A percentile compares a stretch with the other conserved stretches of the same genome.
Conservation (phyloP, 2,888 invertebrate genomes). For the Coecobrya sp. region DNA sequence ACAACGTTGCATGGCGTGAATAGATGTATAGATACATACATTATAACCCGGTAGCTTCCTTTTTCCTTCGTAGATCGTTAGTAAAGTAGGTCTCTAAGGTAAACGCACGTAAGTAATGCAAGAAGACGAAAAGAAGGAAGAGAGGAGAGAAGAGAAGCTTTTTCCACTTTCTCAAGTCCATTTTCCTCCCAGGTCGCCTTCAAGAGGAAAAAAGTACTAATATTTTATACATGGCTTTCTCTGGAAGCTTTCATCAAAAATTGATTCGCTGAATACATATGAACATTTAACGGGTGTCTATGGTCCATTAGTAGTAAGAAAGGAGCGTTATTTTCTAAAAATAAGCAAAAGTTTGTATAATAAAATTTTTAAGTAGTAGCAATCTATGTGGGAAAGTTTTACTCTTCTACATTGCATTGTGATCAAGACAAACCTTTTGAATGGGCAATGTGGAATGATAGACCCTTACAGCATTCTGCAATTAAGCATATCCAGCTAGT, state of each 20-base stretch:
- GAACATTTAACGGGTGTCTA: neutral
- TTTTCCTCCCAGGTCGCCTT: neutral
- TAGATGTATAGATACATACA: neutral
- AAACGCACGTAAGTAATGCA: slow-evolving; percentile 22
- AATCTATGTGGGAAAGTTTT: neutral
- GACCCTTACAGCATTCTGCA: neutral
- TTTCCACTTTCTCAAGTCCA: neutral
- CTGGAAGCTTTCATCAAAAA: slow-evolving; percentile 63
- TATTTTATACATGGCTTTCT: slow-evolving; percentile 46
- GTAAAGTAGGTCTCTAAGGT: slow-evolving; percentile 68
- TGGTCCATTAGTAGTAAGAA: slow-evolving; percentile 1
- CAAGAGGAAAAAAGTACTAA: slow-evolving; percentile 31
- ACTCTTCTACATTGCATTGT: neutral
- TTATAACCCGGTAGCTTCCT: slow-evolving; percentile 32
- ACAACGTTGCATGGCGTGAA: neutral
- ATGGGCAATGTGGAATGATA: neutral
- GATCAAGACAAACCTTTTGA: neutral
- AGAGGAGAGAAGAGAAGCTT: slow-evolving; percentile 10
- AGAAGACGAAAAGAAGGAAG: neutral
- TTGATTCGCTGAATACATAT: slow-evolving; percentile 40
- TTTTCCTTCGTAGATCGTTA: neutral
- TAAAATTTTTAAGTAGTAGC: neutral
- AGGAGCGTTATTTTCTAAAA: neutral
- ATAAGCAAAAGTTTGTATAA: neutral
- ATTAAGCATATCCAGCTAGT: neutral